Conservation (phyloP, 2,888 invertebrate genomes). For the Drosophila lutescens region DNA sequence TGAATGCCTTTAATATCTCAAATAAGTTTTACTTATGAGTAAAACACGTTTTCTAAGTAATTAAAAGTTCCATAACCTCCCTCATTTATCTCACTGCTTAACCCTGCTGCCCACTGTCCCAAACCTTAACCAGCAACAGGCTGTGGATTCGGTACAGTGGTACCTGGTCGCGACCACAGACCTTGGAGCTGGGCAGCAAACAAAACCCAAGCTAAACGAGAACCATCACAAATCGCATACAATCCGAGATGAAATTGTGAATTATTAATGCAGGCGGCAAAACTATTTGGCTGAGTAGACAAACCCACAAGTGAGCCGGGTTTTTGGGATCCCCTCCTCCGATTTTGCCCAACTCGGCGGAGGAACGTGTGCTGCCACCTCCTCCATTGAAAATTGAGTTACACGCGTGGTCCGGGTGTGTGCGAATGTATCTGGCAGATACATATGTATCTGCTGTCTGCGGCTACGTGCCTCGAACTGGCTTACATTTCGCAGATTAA, state of each 20-base stretch:
- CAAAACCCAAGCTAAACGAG: conserved; percentile 59
- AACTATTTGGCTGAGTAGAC: conserved; percentile 80
- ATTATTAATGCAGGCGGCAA: conserved; percentile 82
- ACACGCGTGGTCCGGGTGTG: conserved; percentile 67
- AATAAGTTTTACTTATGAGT: too few species aligned
- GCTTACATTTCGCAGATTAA: conserved; percentile 77
- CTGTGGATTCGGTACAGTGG: conserved; percentile 9
- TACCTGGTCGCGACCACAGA: conserved; percentile 18
- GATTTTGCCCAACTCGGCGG: conserved; percentile 2
- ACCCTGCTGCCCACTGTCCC: conserved; percentile 16
- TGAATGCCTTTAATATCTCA: too few species aligned
- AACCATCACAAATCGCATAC: conserved; percentile 83
- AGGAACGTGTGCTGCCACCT: conserved; percentile 47
- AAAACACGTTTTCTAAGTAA: not conserved
- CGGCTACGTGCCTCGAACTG: conserved; percentile 65
- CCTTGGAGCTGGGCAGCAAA: conserved; percentile 41
- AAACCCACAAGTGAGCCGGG: conserved; percentile 64
- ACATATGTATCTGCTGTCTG: conserved; percentile 67
- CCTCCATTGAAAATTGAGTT: conserved; percentile 80
- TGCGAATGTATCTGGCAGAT: conserved; percentile 64
- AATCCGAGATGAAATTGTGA: conserved; percentile 83
- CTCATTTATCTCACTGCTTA: not conserved
- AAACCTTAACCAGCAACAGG: conserved; percentile 33
- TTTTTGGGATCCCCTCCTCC: conserved; percentile 10
- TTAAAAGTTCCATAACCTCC: not conserved